These are phyloP conservation scores for Crocodylus rhombifer DNA, from an alignment of 2,797 vertebrate genomes.

Conservation along the genomic window DNA sequence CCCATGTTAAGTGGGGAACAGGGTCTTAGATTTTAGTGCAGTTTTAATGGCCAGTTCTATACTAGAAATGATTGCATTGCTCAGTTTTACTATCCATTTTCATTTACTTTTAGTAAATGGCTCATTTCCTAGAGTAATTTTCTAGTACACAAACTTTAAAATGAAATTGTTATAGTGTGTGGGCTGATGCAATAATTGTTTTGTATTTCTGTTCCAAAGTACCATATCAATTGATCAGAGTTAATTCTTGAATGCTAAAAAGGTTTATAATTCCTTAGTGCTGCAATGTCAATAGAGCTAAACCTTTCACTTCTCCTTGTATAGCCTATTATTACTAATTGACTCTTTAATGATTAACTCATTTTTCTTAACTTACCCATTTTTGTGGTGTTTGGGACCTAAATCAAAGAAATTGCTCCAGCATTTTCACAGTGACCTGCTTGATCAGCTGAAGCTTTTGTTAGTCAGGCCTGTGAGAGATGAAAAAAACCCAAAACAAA, in stretches of 20 bases:
- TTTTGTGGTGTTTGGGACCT: background rate
- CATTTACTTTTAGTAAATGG: conserved; percentile 59
- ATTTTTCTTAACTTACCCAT: background rate
- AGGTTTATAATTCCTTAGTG: conserved; percentile 44
- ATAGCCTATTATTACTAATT: conserved; percentile 3
- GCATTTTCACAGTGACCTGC: background rate
- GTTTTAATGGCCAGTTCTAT: background rate
- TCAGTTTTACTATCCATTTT: conserved; percentile 48
- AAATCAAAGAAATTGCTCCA: background rate
- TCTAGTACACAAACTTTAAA: conserved; percentile 78
- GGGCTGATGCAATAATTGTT: conserved; percentile 64
- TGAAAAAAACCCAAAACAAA: background rate
- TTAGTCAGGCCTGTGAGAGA: background rate
- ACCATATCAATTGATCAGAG: conserved; percentile 55
- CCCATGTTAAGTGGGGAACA: conserved; percentile 27
- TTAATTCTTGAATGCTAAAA: conserved; percentile 54
- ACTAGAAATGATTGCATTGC: background rate
- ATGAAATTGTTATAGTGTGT: conserved; percentile 72
- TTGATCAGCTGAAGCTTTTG: background rate
- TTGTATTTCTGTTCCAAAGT: conserved; percentile 50
- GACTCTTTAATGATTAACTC: background rate
- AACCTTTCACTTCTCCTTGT: conserved; percentile 20
- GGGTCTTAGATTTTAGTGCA: background rate
- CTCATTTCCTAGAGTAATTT: conserved; percentile 74
- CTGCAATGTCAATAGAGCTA: conserved; percentile 24